Percentiles rank a stretch among this genome's conserved stretches.
Conservation (phyloP, 2,113 vertebrate species). For the Herpailurus yagouaroundi region DNA sequence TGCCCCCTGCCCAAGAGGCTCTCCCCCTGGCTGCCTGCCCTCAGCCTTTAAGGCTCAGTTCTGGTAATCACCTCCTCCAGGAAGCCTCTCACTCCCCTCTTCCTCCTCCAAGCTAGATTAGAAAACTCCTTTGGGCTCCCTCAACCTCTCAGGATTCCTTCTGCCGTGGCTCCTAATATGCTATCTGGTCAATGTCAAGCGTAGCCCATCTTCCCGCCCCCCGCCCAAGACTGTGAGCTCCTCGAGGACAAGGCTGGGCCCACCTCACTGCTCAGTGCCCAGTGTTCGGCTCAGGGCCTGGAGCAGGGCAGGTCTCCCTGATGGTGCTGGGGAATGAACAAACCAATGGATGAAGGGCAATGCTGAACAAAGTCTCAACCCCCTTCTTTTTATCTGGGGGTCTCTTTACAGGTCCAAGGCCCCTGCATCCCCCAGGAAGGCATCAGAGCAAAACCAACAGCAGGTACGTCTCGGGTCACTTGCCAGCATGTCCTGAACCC, state of each 20-base stretch:
- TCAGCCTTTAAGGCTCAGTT: not conserved
- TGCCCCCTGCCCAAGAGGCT: not conserved
- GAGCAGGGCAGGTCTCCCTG: not conserved
- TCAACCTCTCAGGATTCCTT: not conserved
- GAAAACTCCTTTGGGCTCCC: not conserved
- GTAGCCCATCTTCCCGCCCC: not conserved
- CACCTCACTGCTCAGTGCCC: not conserved
- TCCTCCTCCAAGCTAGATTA: not conserved
- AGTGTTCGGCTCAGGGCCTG: not conserved
- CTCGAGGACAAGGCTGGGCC: fast-evolving
- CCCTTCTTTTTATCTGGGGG: not conserved
- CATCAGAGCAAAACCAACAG: not conserved
- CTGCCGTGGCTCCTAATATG: not conserved
- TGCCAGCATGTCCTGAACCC: not conserved
- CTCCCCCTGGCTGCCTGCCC: not conserved
- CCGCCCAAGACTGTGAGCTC: not conserved
- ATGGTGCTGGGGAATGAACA: not conserved
- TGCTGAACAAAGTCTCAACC: not conserved
- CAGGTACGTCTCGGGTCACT: not conserved
- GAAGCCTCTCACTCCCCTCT: not conserved
- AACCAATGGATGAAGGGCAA: no score
- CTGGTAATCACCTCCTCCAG: not conserved
- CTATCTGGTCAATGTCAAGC: not conserved
- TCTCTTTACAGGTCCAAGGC: not conserved
- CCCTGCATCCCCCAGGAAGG: not conserved